Percentiles rank a stretch among this genome's conserved stretches.
Evolutionary conservation across 2,888 invertebrate genomes (phyloP).

Genomic region (Zygothrica quintamaculata): DNA sequence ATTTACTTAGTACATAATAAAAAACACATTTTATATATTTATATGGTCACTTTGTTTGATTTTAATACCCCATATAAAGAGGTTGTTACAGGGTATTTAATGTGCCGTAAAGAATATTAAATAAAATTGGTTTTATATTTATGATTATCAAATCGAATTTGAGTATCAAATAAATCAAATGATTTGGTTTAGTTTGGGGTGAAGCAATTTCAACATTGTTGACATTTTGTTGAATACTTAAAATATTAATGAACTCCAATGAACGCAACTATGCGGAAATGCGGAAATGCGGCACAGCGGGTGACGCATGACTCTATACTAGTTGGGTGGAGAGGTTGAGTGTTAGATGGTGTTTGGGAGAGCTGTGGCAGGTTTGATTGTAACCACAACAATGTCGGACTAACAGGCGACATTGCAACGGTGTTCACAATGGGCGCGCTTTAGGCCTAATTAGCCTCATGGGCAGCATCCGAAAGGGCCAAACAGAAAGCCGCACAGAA

Average conservation of each 20-base stretch:
- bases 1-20: too few species aligned
- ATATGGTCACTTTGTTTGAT: too few species aligned
- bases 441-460: slow-evolving; percentile 77
- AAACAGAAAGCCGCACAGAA: slow-evolving; percentile 14
- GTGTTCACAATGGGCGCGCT: slow-evolving; percentile 67
- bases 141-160: slow-evolving; percentile 33
- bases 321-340: too few species aligned
- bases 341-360: too few species aligned
- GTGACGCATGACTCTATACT: too few species aligned
- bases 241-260: slow-evolving; percentile 64
- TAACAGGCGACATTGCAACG: slow-evolving; percentile 47
- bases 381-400: slow-evolving; percentile 50
- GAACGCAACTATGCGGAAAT: slow-evolving; percentile 47
- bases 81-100: background rate
- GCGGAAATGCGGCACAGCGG: slow-evolving; percentile 11
- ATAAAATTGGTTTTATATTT: slow-evolving; percentile 35
- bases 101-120: slow-evolving; percentile 4
- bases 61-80: background rate
- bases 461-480: slow-evolving; percentile 47
- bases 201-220: slow-evolving; percentile 35
- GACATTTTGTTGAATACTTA: slow-evolving; percentile 41
- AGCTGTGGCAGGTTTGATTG: slow-evolving; percentile 13
- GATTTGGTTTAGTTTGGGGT: background rate
- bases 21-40: too few species aligned
- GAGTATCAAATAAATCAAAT: slow-evolving; percentile 10